Conservation (phyloP, 2,797 vertebrate species). For the Dallia pectoralis region DNA sequence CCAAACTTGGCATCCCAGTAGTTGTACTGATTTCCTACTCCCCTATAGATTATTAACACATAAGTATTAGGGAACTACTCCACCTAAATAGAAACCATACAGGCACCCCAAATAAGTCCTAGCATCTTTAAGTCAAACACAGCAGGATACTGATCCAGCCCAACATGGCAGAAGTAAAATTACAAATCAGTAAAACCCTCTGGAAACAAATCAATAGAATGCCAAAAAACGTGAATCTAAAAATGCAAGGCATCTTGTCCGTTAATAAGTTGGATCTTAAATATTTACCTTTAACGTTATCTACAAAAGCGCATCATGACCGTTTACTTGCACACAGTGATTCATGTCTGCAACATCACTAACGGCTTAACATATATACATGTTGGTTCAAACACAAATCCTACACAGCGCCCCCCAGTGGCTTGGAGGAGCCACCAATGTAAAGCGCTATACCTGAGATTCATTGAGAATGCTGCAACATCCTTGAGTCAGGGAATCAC, state of each 20-base stretch:
- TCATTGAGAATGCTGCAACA: slow-evolving; percentile 83
- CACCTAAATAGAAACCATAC: too few relatives aligned
- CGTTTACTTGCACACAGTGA: slow-evolving; percentile 91
- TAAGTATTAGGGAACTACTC: too few relatives aligned
- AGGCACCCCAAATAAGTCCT: too few relatives aligned
- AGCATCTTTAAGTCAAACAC: too few relatives aligned
- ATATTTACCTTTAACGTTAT: slow-evolving; percentile 86
- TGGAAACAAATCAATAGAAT: slow-evolving; percentile 62
- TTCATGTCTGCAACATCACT: slow-evolving; percentile 75
- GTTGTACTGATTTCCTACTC: too few relatives aligned
- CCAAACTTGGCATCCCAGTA: too few relatives aligned
- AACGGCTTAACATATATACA: slow-evolving; percentile 88
- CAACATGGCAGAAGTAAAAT: neutral
- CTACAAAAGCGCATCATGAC: slow-evolving; percentile 89
- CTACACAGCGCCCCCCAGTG: slow-evolving; percentile 63
- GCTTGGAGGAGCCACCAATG: slow-evolving; percentile 76
- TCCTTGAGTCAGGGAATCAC: slow-evolving; percentile 76
- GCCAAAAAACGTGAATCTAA: slow-evolving; percentile 77
- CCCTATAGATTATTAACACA: too few relatives aligned
- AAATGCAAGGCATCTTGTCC: slow-evolving; percentile 91
- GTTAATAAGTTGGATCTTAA: slow-evolving; percentile 72
- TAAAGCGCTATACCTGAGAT: slow-evolving; percentile 97
- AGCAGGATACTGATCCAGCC: neutral
- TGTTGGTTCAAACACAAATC: slow-evolving; percentile 79
- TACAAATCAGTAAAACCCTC: neutral